Base-by-base conservation (phyloP, 2,888 invertebrate genomes). In the Anoplius nigerrimus region DNA sequence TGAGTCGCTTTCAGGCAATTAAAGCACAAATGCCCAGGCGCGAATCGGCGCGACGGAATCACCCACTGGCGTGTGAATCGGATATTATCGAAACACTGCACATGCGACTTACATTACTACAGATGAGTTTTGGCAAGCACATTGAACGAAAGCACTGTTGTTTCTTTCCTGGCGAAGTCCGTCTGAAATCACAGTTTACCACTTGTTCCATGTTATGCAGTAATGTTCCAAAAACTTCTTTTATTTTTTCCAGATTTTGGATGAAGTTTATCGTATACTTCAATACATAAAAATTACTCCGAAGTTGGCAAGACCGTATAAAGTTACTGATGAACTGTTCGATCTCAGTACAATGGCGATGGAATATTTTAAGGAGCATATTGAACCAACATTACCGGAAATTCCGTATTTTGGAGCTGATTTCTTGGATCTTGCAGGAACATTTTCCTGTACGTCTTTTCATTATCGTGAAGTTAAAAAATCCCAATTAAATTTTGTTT, bases 341-440 rank as follows among this genome's bases (percentile, higher is more conserved):
- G 98, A 98, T 90, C 91, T 98, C 74, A 97, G 97, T 46, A 97
- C 97, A 46, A 98, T 98, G 98, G 98, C 98, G 43, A 97, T 98
- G 97, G 98, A 98, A 89, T 97, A 97, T 89, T 98, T 98, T 89
- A 97, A 97, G 88, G 97, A 98, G 89, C 94, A 95, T 83, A 96
- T 98, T 87, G 97, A 97, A 88, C 96, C 97, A 6, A 93, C 93
- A 78, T 91, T 97, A 84, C 97, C 97, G 45, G 96, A 96, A 89
- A 95, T 97, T 75, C 95, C 95, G 56, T 96, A 95, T 88, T 96
- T 96, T 88, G 94, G 94, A 79, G 93, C 95, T 59, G 95, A 96
- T 87, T 95, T 95, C 89, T 92, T 95, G 84, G 95, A 95, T 87
- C 93, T 94, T 77, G 92, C 93, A 63, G 92, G 92, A 76, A 92